Evolutionary conservation across 2,888 invertebrate species (phyloP).

Genomic region (Protodeltote pygarga): DNA sequence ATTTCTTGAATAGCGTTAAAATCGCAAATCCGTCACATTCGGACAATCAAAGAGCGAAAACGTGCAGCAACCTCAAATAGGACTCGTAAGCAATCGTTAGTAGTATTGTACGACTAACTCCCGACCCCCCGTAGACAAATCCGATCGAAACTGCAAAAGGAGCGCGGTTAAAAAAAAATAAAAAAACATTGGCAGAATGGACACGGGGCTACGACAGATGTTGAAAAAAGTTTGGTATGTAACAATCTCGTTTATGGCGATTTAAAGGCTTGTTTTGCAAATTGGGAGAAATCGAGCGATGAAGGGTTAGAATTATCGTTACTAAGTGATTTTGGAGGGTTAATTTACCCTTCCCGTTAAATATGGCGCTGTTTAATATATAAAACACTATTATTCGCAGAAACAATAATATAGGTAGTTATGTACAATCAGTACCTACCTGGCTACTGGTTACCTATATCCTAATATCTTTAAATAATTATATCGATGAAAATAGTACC

Average conservation of each 20-base stretch:
- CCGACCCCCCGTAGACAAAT: conserved; percentile 80
- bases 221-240: conserved; percentile 63
- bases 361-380: conserved; percentile 9
- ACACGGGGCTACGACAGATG: conserved; percentile 83
- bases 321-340: conserved; percentile 34
- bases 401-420: too few relatives aligned
- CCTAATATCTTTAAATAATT: too few relatives aligned
- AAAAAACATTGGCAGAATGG: conserved; percentile 68
- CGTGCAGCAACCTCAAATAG: conserved; percentile 69
- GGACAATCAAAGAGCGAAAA: conserved; percentile 79
- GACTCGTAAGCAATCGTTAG: conserved; percentile 77
- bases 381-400: conserved; percentile 1
- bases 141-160: conserved; percentile 75
- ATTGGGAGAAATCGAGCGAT: conserved; percentile 64
- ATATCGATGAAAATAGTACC: too few relatives aligned
- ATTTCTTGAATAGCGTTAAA: conserved; percentile 65
- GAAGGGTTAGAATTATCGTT: conserved; percentile 56
- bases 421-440: too few relatives aligned
- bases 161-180: conserved; percentile 57
- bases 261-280: conserved; percentile 69
- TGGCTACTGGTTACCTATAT: too few relatives aligned
- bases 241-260: conserved; percentile 71
- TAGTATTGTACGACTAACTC: conserved; percentile 63
- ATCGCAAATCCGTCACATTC: conserved; percentile 80
- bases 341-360: conserved; percentile 25